These are phyloP conservation scores for Drosophila ercepeae DNA, from an alignment of 1,140 invertebrate genomes.

Conservation along the genomic window DNA sequence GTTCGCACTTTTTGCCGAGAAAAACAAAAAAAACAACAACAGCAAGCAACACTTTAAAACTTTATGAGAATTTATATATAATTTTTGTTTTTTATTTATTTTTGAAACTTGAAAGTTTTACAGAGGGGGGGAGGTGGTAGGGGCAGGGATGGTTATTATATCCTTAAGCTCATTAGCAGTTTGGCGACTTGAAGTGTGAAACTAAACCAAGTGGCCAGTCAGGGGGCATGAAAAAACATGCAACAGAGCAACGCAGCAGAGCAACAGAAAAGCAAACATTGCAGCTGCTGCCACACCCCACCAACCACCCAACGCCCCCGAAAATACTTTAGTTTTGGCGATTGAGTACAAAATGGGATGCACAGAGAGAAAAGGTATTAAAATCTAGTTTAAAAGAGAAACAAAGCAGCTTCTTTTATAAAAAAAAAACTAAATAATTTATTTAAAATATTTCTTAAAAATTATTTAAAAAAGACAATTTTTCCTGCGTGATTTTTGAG, in stretches of 20 bases:
- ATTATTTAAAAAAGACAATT: background rate
- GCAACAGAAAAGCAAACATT: background rate
- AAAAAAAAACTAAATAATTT: no score
- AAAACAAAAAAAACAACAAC: slow-evolving; percentile 1
- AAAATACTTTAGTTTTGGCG: background rate
- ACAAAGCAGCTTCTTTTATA: no score
- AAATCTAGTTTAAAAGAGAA: no score
- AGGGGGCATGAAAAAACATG: slow-evolving; percentile 55
- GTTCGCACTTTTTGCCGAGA: slow-evolving; percentile 30
- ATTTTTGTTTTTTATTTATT: background rate
- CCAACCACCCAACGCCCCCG: background rate
- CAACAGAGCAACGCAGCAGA: no score
- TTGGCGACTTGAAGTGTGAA: slow-evolving; percentile 71
- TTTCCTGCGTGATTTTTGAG: background rate
- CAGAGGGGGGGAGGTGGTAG: background rate
- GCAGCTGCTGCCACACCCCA: no score
- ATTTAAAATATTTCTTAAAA: no score
- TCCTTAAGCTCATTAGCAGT: slow-evolving; percentile 78
- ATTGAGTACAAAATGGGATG: background rate
- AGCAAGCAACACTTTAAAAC: slow-evolving; percentile 17
- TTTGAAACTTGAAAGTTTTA: background rate
- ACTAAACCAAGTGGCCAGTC: slow-evolving; percentile 71
- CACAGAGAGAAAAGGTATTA: background rate
- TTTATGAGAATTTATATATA: slow-evolving; percentile 27
- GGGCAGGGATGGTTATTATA: slow-evolving; percentile 1